Evolutionary conservation across 2,113 vertebrate genomes (phyloP), one percentile per base, ranked within the genome.

Genomic region (Dissostichus mawsoni): DNA sequence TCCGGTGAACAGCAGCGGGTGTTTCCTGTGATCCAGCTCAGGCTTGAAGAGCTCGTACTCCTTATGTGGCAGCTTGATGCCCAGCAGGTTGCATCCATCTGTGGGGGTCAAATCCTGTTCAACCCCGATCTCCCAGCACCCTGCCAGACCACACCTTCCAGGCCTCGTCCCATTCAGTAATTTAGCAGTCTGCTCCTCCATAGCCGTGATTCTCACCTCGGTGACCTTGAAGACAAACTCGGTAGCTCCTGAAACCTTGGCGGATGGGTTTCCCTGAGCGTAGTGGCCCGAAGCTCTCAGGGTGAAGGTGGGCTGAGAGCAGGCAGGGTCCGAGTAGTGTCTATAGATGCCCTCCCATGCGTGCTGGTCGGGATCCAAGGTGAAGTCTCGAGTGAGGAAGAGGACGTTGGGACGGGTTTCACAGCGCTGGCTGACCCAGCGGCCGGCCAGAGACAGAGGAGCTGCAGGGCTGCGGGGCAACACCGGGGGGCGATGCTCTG

Each of bases 41-140:
- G 81, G 89, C 90, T 94, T 96, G 93, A 98, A 96, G 6, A 98
- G 96, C 85, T 99, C 97, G 0, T 96, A 97, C 88, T 98, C 98
- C 1, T 95, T 96, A 76, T 99, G 97, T 0, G 97, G 97, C 78
- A 99, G 94, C 67, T 83, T 91, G 91, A 98, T 96, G 44, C 97
- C 97, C 92, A 99, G 74, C 0, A 95, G 92, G 1, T 87, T 62
- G 25, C 98, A 99, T 0, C 97, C 97, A 0, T 94, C 92, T 0
- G 97, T 98, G 67, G 91, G 78, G 0, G 96, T 97, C 71, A 98
- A 87, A 12, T 97, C 97, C 85, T 96, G 95, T 90, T 97, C 97
- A 36, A 87, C 61, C 0, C 96, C 95, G 0, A 93, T 25, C 0
- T 86, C 74, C 98, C 97, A 98, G 29, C 76, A 74, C 12, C 95